These are phyloP conservation scores for Linyphia triangularis DNA, from an alignment of 2,888 invertebrate genomes.

Conservation along the genomic window DNA sequence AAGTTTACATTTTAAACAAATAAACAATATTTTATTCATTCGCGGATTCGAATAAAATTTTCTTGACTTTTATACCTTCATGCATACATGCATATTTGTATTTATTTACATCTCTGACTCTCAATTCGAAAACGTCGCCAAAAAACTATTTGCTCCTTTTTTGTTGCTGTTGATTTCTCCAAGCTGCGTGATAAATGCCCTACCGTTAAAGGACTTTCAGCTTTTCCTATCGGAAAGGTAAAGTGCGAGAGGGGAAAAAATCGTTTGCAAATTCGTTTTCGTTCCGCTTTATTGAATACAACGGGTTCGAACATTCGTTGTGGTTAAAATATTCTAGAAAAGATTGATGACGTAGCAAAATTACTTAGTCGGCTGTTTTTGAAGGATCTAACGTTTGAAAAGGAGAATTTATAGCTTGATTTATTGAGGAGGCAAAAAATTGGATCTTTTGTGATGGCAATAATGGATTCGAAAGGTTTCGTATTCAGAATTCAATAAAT, in stretches of 20 bases:
- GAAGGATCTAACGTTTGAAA: conserved; percentile 37
- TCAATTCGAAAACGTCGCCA: neutral
- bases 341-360: conserved; percentile 50
- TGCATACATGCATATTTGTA: conserved; percentile 28
- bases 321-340: conserved; percentile 30
- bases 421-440: neutral
- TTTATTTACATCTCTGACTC: conserved; percentile 45
- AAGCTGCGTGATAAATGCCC: conserved; percentile 51
- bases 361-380: conserved; percentile 57
- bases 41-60: conserved; percentile 1
- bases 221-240: neutral
- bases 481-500: conserved; percentile 17
- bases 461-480: conserved; percentile 26
- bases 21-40: conserved; percentile 34
- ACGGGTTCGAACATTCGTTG: conserved; percentile 40
- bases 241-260: neutral
- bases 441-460: neutral
- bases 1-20: conserved; percentile 8
- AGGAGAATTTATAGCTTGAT: conserved; percentile 42
- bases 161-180: neutral
- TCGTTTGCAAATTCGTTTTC: conserved; percentile 58
- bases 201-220: conserved; percentile 18
- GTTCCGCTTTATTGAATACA: conserved; percentile 52
- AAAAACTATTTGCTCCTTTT: conserved; percentile 28
- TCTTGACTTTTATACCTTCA: conserved; percentile 30